Percentiles rank a stretch among this genome's conserved stretches.
Conservation (phyloP, 2,113 vertebrate species). For the Nesogale talazaci region DNA sequence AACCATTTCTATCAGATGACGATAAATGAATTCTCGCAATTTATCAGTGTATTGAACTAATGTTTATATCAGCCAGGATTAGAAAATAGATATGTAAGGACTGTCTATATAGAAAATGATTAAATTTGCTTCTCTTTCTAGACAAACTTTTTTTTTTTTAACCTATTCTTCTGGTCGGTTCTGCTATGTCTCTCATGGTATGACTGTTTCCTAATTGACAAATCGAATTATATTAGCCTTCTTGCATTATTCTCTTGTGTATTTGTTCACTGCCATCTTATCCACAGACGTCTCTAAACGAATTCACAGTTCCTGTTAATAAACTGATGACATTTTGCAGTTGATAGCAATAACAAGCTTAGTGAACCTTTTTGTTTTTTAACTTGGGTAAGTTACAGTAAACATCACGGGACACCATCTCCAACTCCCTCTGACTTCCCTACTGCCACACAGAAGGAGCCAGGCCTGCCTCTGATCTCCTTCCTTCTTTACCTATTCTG, state of each 20-base stretch:
- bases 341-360: not conserved
- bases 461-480: no score
- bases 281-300: not conserved
- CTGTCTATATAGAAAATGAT: not conserved
- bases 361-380: constrained; percentile 6
- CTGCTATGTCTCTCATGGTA: not conserved
- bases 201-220: not conserved
- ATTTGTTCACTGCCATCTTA: not conserved
- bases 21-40: not conserved
- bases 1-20: not conserved
- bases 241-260: not conserved
- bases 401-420: no score
- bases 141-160: not conserved
- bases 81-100: not conserved
- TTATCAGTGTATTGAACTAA: not conserved
- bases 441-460: no score
- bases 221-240: not conserved
- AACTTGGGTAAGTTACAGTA: not conserved
- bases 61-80: not conserved
- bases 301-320: constrained; percentile 25
- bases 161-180: not conserved
- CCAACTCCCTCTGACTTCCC: no score
- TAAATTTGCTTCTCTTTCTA: not conserved
- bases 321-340: constrained; percentile 25
- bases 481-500: no score